Percentiles rank a stretch among this genome's conserved stretches.
Evolutionary conservation across 2,113 vertebrate species (phyloP).

Genomic region (Lethenteron camtschaticum): DNA sequence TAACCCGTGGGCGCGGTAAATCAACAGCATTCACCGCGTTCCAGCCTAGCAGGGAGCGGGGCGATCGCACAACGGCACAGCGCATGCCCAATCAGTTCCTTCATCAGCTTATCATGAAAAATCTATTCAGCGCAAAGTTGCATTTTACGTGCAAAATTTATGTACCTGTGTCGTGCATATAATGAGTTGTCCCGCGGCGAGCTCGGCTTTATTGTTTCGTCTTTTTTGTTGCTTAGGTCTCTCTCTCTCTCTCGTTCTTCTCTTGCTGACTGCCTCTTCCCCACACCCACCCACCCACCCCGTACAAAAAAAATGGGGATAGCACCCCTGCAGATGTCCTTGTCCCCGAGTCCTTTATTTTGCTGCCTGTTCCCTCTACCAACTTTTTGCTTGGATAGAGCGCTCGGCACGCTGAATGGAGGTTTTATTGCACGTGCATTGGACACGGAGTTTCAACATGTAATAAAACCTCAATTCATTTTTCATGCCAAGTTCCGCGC

Average conservation of each 20-base stretch:
- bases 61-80: no score
- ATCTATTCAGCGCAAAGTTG: constrained; percentile 5
- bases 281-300: not conserved
- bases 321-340: no score
- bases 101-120: constrained; percentile 5
- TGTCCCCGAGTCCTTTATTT: not conserved
- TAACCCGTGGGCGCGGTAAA: no score
- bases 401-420: not conserved
- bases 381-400: constrained; percentile 3
- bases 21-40: no score
- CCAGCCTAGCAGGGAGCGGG: no score
- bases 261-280: not conserved
- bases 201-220: no score
- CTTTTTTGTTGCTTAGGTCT: not conserved
- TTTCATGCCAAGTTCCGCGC: constrained; percentile 2
- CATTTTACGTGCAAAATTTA: not conserved
- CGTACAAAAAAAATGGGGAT: no score
- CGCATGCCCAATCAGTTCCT: not conserved
- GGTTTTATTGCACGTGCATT: constrained; percentile 5
- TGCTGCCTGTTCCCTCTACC: constrained; percentile 1
- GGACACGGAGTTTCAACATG: constrained; percentile 2
- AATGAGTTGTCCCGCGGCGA: no score
- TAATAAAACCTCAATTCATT: constrained; percentile 5
- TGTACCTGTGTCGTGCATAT: not conserved
- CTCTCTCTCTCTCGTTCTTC: constrained; percentile 1